Conservation (phyloP, 23 tunicate genomes). For the Ascidia mentula region DNA sequence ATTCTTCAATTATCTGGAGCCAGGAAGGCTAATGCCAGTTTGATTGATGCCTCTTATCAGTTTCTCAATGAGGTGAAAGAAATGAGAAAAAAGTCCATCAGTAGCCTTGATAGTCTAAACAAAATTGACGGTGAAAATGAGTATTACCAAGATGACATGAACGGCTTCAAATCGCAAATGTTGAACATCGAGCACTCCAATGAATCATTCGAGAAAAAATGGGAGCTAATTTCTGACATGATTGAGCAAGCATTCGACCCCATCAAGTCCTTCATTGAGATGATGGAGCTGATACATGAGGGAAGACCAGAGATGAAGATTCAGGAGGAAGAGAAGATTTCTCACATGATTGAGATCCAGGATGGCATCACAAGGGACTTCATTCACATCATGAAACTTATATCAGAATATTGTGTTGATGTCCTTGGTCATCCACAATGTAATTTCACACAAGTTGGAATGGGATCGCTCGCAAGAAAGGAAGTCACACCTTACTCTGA, state of each 20-base stretch:
- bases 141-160: neutral
- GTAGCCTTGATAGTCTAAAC: neutral
- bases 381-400: conserved; percentile 1
- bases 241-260: neutral
- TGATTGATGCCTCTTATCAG: neutral
- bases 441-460: conserved; percentile 31
- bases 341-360: neutral
- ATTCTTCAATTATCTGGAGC: neutral
- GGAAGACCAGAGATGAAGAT: neutral
- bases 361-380: neutral
- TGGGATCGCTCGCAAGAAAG: conserved; percentile 39
- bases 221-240: neutral
- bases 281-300: neutral
- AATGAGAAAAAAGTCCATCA: neutral
- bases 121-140: neutral
- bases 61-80: conserved; percentile 3
- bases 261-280: neutral
- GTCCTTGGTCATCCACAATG: conserved; percentile 41
- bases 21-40: neutral
- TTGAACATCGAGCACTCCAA: neutral
- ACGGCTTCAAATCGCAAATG: neutral
- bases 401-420: conserved; percentile 6
- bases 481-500: conserved; percentile 47
- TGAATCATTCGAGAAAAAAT: neutral
- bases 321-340: neutral